Conservation (phyloP, 2,113 vertebrate genomes). For the Chaetodon trifascialis region DNA sequence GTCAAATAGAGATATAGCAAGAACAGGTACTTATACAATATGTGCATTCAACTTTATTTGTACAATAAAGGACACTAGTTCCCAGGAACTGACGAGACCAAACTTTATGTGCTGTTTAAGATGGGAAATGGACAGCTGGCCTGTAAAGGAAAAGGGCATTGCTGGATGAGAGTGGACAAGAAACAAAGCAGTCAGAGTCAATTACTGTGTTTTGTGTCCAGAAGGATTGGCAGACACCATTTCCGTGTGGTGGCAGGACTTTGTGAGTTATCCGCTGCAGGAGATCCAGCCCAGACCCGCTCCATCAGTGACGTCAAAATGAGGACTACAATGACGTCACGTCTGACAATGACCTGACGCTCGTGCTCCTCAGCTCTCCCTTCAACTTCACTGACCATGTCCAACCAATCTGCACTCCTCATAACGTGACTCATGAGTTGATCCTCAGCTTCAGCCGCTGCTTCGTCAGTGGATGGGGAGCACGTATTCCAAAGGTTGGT, state of each 20-base stretch:
- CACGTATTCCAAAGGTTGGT: constrained; percentile 60
- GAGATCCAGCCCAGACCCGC: constrained; percentile 52
- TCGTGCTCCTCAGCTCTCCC: constrained; percentile 62
- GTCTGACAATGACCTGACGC: constrained; percentile 64
- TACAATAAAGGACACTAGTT: background rate
- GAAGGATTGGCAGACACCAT: background rate
- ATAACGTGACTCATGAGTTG: constrained; percentile 45
- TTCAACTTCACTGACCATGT: constrained; percentile 58
- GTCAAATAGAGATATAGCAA: background rate
- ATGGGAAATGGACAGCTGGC: background rate
- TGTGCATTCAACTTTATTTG: background rate
- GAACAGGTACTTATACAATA: background rate
- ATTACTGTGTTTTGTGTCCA: constrained; percentile 43
- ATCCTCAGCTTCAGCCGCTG: constrained; percentile 67
- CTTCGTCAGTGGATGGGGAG: constrained; percentile 77
- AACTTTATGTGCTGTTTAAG: background rate
- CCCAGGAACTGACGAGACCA: background rate
- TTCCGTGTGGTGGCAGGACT: constrained; percentile 64
- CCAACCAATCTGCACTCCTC: constrained; percentile 65
- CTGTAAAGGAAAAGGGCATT: background rate
- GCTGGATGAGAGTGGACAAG: background rate
- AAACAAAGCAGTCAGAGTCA: background rate
- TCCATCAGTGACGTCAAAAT: constrained; percentile 37
- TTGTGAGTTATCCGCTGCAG: constrained; percentile 16
- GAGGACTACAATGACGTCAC: background rate